phyloP scores from a whole-genome alignment of 2,797 vertebrate genomes.

The Micropoecilia bifurca region DNA sequence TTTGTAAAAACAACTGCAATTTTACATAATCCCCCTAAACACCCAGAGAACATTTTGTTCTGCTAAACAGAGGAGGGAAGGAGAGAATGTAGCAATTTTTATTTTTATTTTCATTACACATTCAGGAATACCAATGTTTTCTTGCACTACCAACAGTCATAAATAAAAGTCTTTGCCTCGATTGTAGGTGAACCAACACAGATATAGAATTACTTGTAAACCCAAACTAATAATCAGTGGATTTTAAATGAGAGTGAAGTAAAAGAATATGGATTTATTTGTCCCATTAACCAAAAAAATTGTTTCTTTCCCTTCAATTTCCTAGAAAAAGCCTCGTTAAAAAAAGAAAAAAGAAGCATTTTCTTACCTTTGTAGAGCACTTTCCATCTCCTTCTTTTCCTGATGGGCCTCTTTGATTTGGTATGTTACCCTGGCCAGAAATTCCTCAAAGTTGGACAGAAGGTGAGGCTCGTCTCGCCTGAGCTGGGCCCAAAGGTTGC shows the following conservation, averaged over 20 bases:
- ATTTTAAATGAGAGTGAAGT: background rate
- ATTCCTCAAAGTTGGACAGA: conserved; percentile 90
- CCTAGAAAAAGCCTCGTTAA: background rate
- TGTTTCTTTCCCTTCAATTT: background rate
- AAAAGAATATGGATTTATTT: background rate
- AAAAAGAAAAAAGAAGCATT: background rate
- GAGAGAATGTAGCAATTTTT: background rate
- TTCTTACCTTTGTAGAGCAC: conserved; percentile 85
- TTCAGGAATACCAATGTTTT: conserved; percentile 1
- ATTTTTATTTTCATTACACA: background rate
- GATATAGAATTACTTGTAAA: conserved; percentile 68
- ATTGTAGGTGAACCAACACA: conserved; percentile 69
- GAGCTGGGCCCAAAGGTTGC: conserved; percentile 88
- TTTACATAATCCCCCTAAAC: background rate
- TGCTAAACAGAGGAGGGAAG: background rate
- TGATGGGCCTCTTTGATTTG: conserved; percentile 91
- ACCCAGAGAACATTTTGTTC: conserved; percentile 5
- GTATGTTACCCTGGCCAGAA: conserved; percentile 86
- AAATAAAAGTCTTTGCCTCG: conserved; percentile 22
- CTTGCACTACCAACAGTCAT: conserved; percentile 3
- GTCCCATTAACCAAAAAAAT: background rate
- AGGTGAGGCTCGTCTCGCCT: conserved; percentile 88
- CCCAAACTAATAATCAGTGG: conserved; percentile 33
- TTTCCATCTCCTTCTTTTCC: conserved; percentile 90
- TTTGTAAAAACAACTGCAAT: conserved; percentile 8